Evolutionary conservation across 2,888 invertebrate genomes (phyloP), one percentile per base, ranked within the genome.

Genomic region (Acrobasis suavella): DNA sequence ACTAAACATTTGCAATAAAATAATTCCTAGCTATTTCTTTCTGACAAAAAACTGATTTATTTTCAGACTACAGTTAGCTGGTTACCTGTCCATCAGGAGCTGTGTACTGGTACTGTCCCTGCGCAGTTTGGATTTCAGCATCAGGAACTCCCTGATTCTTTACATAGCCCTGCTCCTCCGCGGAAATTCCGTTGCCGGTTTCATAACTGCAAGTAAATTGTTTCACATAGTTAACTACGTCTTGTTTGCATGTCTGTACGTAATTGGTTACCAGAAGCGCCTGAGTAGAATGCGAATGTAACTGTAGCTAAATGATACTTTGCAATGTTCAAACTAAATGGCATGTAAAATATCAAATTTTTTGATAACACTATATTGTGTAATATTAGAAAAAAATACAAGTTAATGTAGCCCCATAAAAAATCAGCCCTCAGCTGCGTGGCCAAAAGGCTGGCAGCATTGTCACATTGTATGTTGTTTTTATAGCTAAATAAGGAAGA

Each of bases 151-250:
- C 94, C 16, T 88, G 87, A 73, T 94, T 94, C 83, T 94, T 94
- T 68, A 94, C 82, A 68, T 85, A 93, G 8, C 95, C 94, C 60
- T 92, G 90, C 73, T 95, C 95, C 32, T 94, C 92, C 0, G 93
- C 95, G 64, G 82, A 72, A 65, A 95, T 95, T 1, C 95, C 95
- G 67, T 95, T 95, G 6, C 94, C 95, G 37, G 95, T 95, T 75
- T 95, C 95, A 75, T 94, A 92, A 68, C 92, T 91, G 60, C 56
- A 81, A 82, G 60, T 51, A 37, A 50, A 32, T 60, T 16, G 9
- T 55, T 37, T 55, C 46, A 14, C n/a, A n/a, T 46, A 7, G 14
- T 9, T 14, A 3, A n/a, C 42, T 42, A 9, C 42, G 12, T 14
- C 6, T 46, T 46, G 14, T 46, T 14, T 46, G 46, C 46, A 46